Evolutionary conservation across 2,888 invertebrate genomes (phyloP), one percentile per base, ranked within the genome.

Genomic region (Lepidonotus clava): DNA sequence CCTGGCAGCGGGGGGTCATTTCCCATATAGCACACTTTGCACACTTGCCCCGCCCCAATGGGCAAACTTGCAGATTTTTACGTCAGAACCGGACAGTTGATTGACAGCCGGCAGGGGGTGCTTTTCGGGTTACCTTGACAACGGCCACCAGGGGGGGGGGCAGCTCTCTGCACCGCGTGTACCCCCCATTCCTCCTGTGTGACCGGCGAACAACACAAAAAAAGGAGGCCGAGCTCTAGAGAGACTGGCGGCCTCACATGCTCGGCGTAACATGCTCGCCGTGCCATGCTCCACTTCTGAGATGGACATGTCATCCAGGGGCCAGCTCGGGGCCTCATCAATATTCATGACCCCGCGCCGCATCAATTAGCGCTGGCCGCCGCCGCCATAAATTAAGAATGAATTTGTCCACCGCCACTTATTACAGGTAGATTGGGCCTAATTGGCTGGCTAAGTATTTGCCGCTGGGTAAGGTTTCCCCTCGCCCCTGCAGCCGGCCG

Each of bases 261-360:
- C 80, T 41, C 34, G 28, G 46, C 28, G 28, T 80, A 28, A 41
- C 80, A 80, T 80, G 71, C 38, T 71, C 36, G 18, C 46, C 32
- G 24, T 51, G 41, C 80, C 80, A 80, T 80, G 80, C 80, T 80
- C 80, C 80, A 80, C 24, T 80, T 80, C 71, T 80, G 46, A 40
- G 80, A 5, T 80, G 80, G 80, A 80, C 80, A 80, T 80, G 80
- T 80, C 80, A 80, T 80, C 80, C 51, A 80, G 80, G 80, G 80
- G 41, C 80, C 41, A 71, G 41, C 80, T 41, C 80, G 38, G 24
- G 51, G 24, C 46, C 80, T 80, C 80, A 80, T 80, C 18, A 80
- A 80, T 80, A 80, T 80, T 80, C 80, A 80, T 80, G 80, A 51
- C 51, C 46, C 41, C 2, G 46, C 46, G 46, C 80, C 8, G 46